Evolutionary conservation across 2,888 invertebrate species (phyloP), one percentile per base, ranked within the genome.

Genomic region (Lepas anatifera): DNA sequence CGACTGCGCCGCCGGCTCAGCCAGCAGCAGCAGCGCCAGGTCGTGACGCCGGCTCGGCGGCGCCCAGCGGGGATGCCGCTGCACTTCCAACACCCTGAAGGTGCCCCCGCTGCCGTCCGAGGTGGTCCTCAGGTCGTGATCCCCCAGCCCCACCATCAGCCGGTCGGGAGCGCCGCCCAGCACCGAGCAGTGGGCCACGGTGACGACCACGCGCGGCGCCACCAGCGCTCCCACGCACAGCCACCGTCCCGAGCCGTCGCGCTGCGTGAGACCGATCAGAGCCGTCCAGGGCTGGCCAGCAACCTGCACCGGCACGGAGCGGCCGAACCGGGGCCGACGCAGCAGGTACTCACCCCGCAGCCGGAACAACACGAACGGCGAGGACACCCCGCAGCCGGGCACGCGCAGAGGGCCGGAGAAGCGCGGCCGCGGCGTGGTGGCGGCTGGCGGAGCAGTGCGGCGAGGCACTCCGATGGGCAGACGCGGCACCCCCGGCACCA

Each of bases 21-120:
- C 32, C 32, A 58, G 58, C 58, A 58, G 58, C 58, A 58, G 58
- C 58, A 58, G 18, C 22, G 58, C 58, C 58, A 58, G 32, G 32
- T 32, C 32, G 58, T 58, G 58, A 2, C 58, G 32, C 35, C 58
- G 32, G 18, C 32, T 10, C 35, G 58, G 58, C 32, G 32, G 32
- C 58, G 58, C 16, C 22, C 22, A 58, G 22, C 18, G 22, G 7
- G 58, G 58, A 35, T 58, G 58, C 35, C 32, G 32, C 35, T 35
- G 10, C 22, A 35, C 58, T 7, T 32, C 58, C 22, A 22, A 8
- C 35, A 58, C 58, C 8, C 11, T 6, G 22, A 22, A 35, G 18
- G 22, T 22, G 58, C 22, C 35, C 32, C 25, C 35, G 11, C 10
- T 22, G 58, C 58, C 58, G 58, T 58, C 58, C 58, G 58, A 16